Base-by-base conservation (phyloP, 2,888 invertebrate genomes). In the Tenthredo mesomela region DNA sequence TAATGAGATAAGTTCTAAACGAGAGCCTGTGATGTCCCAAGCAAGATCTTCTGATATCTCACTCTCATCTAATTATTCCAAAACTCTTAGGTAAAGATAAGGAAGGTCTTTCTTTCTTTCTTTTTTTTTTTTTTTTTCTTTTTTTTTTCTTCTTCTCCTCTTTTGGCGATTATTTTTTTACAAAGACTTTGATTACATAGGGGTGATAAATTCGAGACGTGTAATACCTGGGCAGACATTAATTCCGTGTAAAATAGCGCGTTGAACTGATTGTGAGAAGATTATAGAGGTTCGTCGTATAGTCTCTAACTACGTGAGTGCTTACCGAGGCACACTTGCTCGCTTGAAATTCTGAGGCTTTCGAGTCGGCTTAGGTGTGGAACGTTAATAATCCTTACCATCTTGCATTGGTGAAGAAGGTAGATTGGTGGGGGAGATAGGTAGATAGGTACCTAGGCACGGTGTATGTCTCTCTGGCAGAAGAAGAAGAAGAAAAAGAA, bases 251-350 rank as follows among this genome's bases (percentile, higher is more conserved):
- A 73, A 73, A 73, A 43, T 73, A 40, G 40, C 40, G 71, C 43
- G 43, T 43, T 43, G 40, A 18, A 73, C 25, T 33, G 67, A 73
- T 73, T 73, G 40, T 43, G 71, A 73, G 43, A 43, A 73, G 71
- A 73, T 73, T 73, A 73, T 73, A n/a, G 43, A 43, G 71, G 21
- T 43, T n/a, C 10, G 40, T 73, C n/a, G 43, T 37, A 25, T 40
- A 43, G 71, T 73, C n/a, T 43, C 40, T n/a, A 43, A 73, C 40
- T 73, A 73, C 71, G 71, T 73, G 71, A 73, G 40, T 43, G 71
- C 71, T 37, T 70, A n/a, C 37, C 71, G 40, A 73, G 43, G 40
- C 43, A 73, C 71, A 40, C 15, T 25, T 47, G 47, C 67, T 67
- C 5, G 67, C 25, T 33, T 67, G 29, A 73, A 73, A 73, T 43